These are phyloP conservation scores for Alectura lathami DNA, from an alignment of 2,113 vertebrate species.

Conservation along the genomic window DNA sequence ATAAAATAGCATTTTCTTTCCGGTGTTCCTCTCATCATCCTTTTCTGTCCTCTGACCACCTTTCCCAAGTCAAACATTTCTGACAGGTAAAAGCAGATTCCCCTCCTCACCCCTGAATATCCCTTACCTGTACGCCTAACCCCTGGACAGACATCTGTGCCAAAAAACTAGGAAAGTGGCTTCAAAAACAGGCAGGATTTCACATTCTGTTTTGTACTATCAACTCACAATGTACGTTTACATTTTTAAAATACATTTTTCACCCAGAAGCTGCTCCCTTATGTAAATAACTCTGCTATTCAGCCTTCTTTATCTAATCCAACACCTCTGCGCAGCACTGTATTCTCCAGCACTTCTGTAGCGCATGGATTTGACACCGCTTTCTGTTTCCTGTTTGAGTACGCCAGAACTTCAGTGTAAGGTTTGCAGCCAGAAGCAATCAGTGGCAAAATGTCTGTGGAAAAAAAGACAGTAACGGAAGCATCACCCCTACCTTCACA, in stretches of 20 bases:
- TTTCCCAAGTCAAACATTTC: background rate
- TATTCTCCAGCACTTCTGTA: background rate
- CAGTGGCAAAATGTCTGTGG: background rate
- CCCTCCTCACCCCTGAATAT: fast-evolving
- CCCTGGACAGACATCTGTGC: too few relatives aligned
- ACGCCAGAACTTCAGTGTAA: background rate
- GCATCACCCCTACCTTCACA: background rate
- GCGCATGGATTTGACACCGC: background rate
- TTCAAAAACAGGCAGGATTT: background rate
- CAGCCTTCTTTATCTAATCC: background rate
- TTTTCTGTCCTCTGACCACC: background rate
- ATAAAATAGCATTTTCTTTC: background rate
- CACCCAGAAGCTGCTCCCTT: background rate
- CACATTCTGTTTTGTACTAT: background rate
- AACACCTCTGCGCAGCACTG: background rate
- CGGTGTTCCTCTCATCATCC: background rate
- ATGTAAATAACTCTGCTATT: background rate
- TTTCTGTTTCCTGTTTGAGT: background rate
- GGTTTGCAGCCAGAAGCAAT: background rate
- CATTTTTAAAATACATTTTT: background rate
- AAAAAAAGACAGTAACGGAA: background rate
- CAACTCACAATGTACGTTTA: background rate
- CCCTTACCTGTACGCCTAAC: background rate
- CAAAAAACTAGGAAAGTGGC: background rate
- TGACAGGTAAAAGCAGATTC: background rate